Percentiles rank a stretch among this genome's conserved stretches.
phyloP scores from a whole-genome alignment of 2,888 invertebrate genomes.

The Campaea margaritaria region DNA sequence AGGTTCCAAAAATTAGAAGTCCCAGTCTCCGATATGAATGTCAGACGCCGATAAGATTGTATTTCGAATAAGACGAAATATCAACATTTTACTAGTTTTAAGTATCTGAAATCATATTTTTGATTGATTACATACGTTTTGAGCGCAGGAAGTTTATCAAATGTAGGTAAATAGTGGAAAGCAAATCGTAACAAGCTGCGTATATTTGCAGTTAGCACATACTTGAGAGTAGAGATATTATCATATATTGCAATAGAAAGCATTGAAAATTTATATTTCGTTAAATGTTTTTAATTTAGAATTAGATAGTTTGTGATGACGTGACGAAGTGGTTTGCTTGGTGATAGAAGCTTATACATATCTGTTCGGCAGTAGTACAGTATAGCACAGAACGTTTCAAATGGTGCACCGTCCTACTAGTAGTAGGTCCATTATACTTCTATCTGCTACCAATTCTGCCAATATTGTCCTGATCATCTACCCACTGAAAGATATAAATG shows the following conservation, averaged over 20 bases:
- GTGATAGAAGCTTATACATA: too few relatives aligned
- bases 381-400: too few relatives aligned
- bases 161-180: conserved; percentile 39
- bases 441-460: too few relatives aligned
- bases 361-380: too few relatives aligned
- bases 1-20: conserved; percentile 17
- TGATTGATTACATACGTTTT: conserved; percentile 50
- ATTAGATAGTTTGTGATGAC: not conserved
- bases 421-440: too few relatives aligned
- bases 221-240: conserved; percentile 30
- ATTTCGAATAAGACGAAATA: conserved; percentile 36
- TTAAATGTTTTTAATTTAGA: not conserved
- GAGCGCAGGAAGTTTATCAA: conserved; percentile 51
- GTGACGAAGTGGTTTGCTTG: too few relatives aligned
- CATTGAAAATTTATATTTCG: not conserved
- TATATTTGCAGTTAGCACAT: conserved; percentile 41
- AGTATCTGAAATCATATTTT: conserved; percentile 39
- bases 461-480: too few relatives aligned
- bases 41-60: conserved; percentile 40
- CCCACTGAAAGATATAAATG: too few relatives aligned
- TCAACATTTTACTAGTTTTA: conserved; percentile 44
- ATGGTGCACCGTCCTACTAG: too few relatives aligned
- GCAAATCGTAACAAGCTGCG: conserved; percentile 17
- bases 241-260: not conserved
- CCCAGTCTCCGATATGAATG: conserved; percentile 11